These are phyloP conservation scores for Lithophane leautieri DNA, from an alignment of 2,888 invertebrate species.

Conservation along the genomic window DNA sequence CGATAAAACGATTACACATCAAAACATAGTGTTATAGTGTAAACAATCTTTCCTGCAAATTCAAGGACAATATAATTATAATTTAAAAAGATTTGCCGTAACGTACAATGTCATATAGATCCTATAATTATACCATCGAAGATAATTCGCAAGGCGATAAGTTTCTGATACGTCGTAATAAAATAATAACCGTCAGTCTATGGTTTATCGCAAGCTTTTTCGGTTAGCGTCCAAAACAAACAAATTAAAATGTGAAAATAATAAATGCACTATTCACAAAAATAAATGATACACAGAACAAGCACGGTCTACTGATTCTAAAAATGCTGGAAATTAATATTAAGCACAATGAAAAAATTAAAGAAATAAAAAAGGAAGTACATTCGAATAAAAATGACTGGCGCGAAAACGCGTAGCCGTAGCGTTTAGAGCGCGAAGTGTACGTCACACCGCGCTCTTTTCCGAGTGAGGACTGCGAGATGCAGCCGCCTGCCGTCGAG, in stretches of 20 bases:
- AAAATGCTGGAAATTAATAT: conserved; percentile 60
- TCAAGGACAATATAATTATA: conserved; percentile 22
- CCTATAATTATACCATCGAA: conserved; percentile 6
- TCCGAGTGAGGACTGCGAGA: conserved; percentile 77
- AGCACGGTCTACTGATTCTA: conserved; percentile 34
- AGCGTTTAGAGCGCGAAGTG: conserved; percentile 66
- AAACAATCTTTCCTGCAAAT: conserved; percentile 41
- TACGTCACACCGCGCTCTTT: conserved; percentile 80
- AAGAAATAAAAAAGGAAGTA: conserved; percentile 26
- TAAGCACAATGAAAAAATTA: conserved; percentile 10
- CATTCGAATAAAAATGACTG: conserved; percentile 65
- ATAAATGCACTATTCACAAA: conserved; percentile 50
- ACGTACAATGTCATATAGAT: conserved; percentile 1
- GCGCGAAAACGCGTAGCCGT: conserved; percentile 73
- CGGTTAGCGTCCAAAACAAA: conserved; percentile 36
- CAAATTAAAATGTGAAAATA: conserved; percentile 33
- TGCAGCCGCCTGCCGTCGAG: conserved; percentile 44
- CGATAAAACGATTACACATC: conserved; percentile 44
- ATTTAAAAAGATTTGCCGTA: conserved; percentile 8
- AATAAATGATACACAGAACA: conserved; percentile 46
- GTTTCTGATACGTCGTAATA: neutral
- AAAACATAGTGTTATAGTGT: conserved; percentile 34
- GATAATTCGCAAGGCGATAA: conserved; percentile 16
- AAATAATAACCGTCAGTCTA: conserved; percentile 21
- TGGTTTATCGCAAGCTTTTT: conserved; percentile 31